A percentile compares a stretch with the other conserved stretches of the same genome.
Evolutionary conservation across 2,113 vertebrate genomes (phyloP).

Genomic region (Hippocampus zosterae): DNA sequence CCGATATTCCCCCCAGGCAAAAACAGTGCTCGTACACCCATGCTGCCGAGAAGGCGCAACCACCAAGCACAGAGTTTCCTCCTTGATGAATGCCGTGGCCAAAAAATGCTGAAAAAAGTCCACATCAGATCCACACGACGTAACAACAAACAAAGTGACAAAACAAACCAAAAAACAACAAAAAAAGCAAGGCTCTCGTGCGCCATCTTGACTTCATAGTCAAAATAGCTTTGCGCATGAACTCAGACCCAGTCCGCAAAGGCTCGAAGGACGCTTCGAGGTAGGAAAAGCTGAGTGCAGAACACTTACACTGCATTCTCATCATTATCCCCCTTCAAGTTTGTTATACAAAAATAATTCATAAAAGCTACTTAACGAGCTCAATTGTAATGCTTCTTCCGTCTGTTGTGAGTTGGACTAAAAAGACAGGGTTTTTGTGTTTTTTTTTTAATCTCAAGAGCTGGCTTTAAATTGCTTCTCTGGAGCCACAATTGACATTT

Average conservation of each 20-base stretch:
- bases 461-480: constrained; percentile 27
- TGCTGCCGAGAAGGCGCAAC: too few relatives aligned
- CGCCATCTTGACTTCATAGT: too few relatives aligned
- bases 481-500: constrained; percentile 34
- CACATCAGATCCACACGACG: too few relatives aligned
- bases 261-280: constrained; percentile 43
- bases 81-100: too few relatives aligned
- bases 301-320: constrained; percentile 9
- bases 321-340: background rate
- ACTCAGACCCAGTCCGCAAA: constrained; percentile 24
- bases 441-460: constrained; percentile 21
- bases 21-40: too few relatives aligned
- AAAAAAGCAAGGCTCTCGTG: too few relatives aligned
- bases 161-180: too few relatives aligned
- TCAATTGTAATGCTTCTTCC: constrained; percentile 4
- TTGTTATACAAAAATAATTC: background rate
- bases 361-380: background rate
- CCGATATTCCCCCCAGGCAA: too few relatives aligned
- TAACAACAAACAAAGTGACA: too few relatives aligned
- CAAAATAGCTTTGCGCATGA: constrained; percentile 62
- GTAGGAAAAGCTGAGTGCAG: constrained; percentile 42
- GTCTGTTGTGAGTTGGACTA: constrained; percentile 12
- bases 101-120: too few relatives aligned
- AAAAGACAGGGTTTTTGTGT: constrained; percentile 24
- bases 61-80: too few relatives aligned